These are phyloP conservation scores for Tenthredo distinguenda DNA, from an alignment of 2,888 invertebrate species.

Conservation along the genomic window DNA sequence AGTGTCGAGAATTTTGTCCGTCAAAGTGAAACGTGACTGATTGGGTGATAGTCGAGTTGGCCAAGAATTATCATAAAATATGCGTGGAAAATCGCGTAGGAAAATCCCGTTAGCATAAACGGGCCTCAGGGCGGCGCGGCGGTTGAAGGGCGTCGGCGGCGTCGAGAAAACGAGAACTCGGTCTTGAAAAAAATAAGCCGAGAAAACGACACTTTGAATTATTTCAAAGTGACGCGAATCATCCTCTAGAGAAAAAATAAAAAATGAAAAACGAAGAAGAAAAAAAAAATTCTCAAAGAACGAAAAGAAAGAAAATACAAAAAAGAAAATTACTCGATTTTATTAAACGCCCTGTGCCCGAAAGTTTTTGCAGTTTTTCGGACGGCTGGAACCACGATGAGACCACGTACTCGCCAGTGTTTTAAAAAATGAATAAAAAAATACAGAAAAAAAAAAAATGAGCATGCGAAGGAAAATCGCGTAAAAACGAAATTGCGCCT, in stretches of 20 bases:
- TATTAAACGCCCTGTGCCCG: background rate
- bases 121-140: background rate
- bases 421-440: background rate
- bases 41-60: conserved; percentile 46
- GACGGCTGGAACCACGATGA: background rate
- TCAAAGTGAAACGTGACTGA: conserved; percentile 40
- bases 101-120: conserved; percentile 50
- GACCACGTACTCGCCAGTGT: background rate
- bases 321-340: background rate
- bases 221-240: background rate
- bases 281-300: background rate
- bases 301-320: background rate
- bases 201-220: background rate
- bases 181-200: background rate
- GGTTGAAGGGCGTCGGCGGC: background rate
- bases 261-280: background rate
- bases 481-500: conserved; percentile 13
- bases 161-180: conserved; percentile 18
- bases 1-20: conserved; percentile 1
- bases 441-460: background rate
- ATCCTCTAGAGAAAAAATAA: background rate
- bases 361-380: background rate
- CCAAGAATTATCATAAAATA: conserved; percentile 42
- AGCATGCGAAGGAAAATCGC: background rate
- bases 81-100: conserved; percentile 42